Conservation (phyloP, 2,797 vertebrate species). For the Salarias fasciatus region DNA sequence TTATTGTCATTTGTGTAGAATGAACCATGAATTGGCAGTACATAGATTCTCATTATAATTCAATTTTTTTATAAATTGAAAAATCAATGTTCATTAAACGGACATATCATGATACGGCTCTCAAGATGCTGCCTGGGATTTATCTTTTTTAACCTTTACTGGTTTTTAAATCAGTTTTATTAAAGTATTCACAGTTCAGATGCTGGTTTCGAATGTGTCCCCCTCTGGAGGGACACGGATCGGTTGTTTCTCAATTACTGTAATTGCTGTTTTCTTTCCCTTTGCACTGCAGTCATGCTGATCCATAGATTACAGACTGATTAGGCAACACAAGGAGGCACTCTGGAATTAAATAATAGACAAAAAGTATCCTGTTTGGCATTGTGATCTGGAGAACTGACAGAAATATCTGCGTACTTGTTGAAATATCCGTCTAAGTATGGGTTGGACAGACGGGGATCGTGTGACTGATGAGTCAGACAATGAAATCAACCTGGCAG, state of each 20-base stretch:
- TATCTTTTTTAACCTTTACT: background rate
- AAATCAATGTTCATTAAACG: constrained; percentile 5
- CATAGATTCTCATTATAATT: background rate
- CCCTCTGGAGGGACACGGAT: background rate
- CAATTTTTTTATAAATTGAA: background rate
- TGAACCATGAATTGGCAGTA: background rate
- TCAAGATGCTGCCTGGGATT: background rate
- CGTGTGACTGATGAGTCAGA: constrained; percentile 29
- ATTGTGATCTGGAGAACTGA: constrained; percentile 4
- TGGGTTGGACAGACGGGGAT: constrained; percentile 1
- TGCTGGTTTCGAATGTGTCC: background rate
- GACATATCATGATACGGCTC: background rate
- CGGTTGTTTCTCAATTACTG: constrained; percentile 5
- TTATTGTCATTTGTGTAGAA: background rate
- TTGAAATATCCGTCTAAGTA: constrained; percentile 16
- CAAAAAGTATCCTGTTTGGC: background rate
- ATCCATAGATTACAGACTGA: background rate
- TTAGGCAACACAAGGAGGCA: background rate
- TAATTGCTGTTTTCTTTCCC: background rate
- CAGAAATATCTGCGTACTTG: constrained; percentile 13
- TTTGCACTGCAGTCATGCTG: background rate
- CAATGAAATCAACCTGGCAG: constrained; percentile 28
- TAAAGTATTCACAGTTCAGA: background rate
- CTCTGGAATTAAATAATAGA: no score
- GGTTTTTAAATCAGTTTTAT: background rate